These are phyloP conservation scores for Gambelia wislizenii DNA, from an alignment of 2,797 vertebrate genomes.

Conservation along the genomic window DNA sequence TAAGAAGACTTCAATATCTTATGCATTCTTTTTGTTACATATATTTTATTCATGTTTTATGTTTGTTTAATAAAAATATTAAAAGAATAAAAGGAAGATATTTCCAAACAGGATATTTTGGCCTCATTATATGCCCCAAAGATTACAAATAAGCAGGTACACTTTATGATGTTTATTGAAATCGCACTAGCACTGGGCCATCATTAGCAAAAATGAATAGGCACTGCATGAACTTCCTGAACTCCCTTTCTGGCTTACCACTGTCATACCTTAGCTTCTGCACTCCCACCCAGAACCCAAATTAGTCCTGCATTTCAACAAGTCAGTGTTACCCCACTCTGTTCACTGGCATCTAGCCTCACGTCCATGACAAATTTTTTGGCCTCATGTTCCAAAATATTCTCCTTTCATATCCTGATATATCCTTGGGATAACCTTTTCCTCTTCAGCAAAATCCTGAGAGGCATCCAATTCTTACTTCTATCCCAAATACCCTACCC, in stretches of 20 bases:
- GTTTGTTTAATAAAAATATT: too few species aligned
- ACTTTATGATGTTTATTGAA: constrained; percentile 3
- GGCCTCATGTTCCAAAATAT: background rate
- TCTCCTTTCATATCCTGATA: background rate
- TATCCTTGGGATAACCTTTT: background rate
- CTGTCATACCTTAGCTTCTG: background rate
- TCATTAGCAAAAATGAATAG: constrained; percentile 8
- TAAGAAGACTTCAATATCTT: too few species aligned
- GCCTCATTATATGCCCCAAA: constrained; percentile 6
- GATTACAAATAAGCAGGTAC: constrained; percentile 1
- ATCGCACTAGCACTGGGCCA: background rate
- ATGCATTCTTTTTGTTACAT: too few species aligned
- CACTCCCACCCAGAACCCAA: background rate
- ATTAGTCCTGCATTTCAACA: background rate
- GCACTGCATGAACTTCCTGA: background rate
- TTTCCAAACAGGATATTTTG: background rate
- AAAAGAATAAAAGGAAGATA: too few species aligned
- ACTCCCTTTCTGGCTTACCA: background rate
- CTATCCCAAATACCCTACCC: background rate
- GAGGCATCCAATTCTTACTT: background rate
- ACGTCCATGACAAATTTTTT: background rate
- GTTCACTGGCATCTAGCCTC: background rate
- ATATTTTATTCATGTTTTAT: too few species aligned
- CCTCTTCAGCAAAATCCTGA: background rate
- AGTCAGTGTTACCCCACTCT: background rate